Base-by-base conservation (phyloP, 2,113 vertebrate genomes). In the Odontesthes bonariensis region DNA sequence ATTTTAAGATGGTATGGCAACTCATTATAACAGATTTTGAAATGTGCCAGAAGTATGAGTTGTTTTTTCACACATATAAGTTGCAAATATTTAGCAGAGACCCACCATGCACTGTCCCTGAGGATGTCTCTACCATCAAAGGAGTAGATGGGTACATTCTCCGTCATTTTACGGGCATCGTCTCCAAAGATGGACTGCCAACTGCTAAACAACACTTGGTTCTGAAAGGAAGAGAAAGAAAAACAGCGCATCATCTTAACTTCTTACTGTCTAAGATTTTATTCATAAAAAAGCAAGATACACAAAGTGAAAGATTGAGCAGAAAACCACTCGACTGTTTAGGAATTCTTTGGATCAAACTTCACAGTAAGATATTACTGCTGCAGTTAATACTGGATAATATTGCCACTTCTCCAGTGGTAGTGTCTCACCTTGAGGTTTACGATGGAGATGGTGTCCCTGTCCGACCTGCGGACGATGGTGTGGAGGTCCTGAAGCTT, bases 401-500 rank as follows among this genome's bases (percentile, higher is more conserved):
- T 22, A 10, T 10, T 32, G 16, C 10, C 23, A 13, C 22, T 6
- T 52, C 12, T 8, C 2, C 1, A 17, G 40, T 46, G 60, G n/a
- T 1, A 20, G n/a, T 13, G 4, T 59, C 76, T 84, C 27, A 98
- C 98, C 95, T 90, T 96, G 62, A 99, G 95, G 86, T 99, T 99
- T 65, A 99, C 90, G 0, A 99, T 95, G 27, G 96, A 96, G 69
- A 96, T 55, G 0, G 75, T 1, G 0, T 91, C 65, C 0, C 97
- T 89, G 92, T 99, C 97, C 0, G 96, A 95, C 32, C 95, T 95
- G 73, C 97, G 97, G 74, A 99, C 98, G 0, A 99, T 96, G 87
- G 96, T 99, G 91, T 97, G 96, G 35, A 99, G 96, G 81, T 99
- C 98, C 84, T 99, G 98, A 4, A 99, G 93, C 69, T 95, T 95